A percentile compares a stretch with the other conserved stretches of the same genome.
Evolutionary conservation across 2,797 vertebrate genomes (phyloP).

Genomic region (Triplophysa yarkandensis): DNA sequence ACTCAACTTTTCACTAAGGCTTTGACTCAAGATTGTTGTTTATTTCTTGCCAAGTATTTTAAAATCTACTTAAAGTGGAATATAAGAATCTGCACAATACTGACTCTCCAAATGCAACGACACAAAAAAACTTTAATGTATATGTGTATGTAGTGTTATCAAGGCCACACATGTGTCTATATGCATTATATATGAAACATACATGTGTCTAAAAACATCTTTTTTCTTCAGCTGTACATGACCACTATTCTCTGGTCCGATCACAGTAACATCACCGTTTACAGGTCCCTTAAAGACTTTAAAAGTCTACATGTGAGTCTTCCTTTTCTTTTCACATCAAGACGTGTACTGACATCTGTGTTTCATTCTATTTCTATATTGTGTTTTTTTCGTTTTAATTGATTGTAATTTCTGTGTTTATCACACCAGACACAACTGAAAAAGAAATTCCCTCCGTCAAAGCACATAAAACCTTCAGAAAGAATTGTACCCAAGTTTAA

Average conservation of each 20-base stretch:
- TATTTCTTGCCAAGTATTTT: too few relatives aligned
- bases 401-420: background rate
- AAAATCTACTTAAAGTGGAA: too few relatives aligned
- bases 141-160: too few relatives aligned
- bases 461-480: constrained; percentile 61
- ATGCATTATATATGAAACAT: background rate
- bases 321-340: background rate
- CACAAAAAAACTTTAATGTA: too few relatives aligned
- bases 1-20: too few relatives aligned
- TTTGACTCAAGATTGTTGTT: too few relatives aligned
- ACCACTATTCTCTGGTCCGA: constrained; percentile 78
- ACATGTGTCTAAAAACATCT: background rate
- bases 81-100: too few relatives aligned
- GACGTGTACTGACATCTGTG: background rate
- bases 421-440: constrained; percentile 71
- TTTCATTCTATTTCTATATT: background rate
- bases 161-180: too few relatives aligned
- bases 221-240: constrained; percentile 70
- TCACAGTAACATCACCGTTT: constrained; percentile 71
- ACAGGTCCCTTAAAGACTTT: constrained; percentile 74
- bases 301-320: constrained; percentile 72
- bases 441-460: constrained; percentile 64
- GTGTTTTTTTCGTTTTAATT: background rate
- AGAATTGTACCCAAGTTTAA: constrained; percentile 72
- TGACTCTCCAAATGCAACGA: too few relatives aligned